A percentile compares a stretch with the other conserved stretches of the same genome.
phyloP scores from a whole-genome alignment of 2,888 invertebrate species.

The Deilephila porcellus region DNA sequence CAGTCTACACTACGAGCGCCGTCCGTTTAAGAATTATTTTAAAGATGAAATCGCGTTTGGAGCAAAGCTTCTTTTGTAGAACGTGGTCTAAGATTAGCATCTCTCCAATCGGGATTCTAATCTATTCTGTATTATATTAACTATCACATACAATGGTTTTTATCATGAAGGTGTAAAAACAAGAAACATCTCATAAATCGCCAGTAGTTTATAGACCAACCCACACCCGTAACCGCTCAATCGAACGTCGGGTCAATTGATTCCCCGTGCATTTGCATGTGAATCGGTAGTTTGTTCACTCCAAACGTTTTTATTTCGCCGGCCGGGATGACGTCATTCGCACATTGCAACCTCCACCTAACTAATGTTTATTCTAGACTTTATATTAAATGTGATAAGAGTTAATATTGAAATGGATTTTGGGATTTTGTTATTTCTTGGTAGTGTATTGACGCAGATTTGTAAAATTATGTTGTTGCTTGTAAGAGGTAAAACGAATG shows the following conservation, averaged over 20 bases:
- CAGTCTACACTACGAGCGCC: too few species aligned
- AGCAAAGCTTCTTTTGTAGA: too few species aligned
- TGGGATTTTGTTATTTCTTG: background rate
- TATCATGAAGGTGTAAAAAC: too few species aligned
- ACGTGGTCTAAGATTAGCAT: too few species aligned
- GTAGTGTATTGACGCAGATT: background rate
- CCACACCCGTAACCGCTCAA: slow-evolving; percentile 34
- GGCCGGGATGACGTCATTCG: slow-evolving; percentile 9
- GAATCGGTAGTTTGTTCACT: slow-evolving; percentile 29
- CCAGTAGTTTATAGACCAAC: background rate
- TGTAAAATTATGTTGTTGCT: background rate
- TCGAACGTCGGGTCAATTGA: slow-evolving; percentile 37
- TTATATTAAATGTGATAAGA: background rate
- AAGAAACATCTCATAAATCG: background rate
- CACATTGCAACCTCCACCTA: background rate
- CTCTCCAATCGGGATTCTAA: too few species aligned
- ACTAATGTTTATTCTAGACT: background rate
- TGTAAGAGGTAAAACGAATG: too few species aligned
- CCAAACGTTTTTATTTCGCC: slow-evolving; percentile 10
- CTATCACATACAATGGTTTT: too few species aligned
- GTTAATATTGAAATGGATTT: background rate
- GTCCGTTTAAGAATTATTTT: too few species aligned
- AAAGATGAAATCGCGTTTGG: too few species aligned
- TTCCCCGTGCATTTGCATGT: slow-evolving; percentile 36
- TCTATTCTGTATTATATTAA: too few species aligned